phyloP scores from a whole-genome alignment of 2,113 vertebrate species.

The Ancistrus triradiatus region DNA sequence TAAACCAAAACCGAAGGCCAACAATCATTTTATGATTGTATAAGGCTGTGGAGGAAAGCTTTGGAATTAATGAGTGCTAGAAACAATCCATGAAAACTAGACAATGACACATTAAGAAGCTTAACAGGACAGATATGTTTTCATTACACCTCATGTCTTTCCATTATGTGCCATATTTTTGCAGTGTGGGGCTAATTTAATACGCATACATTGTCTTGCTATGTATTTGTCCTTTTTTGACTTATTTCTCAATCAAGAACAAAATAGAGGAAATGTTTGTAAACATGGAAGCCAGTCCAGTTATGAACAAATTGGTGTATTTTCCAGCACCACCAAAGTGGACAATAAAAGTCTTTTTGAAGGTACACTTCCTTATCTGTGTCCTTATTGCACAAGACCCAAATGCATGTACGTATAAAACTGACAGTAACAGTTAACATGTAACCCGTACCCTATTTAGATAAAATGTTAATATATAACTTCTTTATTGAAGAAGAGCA shows the following conservation, averaged over 20 bases:
- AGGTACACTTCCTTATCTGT: conserved; percentile 15
- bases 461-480: neutral
- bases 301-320: conserved; percentile 30
- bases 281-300: neutral
- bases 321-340: conserved; percentile 1
- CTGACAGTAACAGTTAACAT: too few relatives aligned
- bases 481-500: neutral
- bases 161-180: neutral
- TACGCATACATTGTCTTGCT: neutral
- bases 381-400: conserved; percentile 22
- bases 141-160: neutral
- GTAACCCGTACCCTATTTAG: too few relatives aligned
- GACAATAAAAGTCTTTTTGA: conserved; percentile 38
- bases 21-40: too few relatives aligned
- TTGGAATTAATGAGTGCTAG: too few relatives aligned
- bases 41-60: too few relatives aligned
- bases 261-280: conserved; percentile 4
- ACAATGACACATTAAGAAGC: too few relatives aligned
- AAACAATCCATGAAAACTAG: too few relatives aligned
- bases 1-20: too few relatives aligned
- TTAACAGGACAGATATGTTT: neutral
- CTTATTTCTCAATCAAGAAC: neutral
- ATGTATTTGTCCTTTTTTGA: neutral
- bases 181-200: conserved; percentile 5
- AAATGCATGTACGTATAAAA: neutral